Evolutionary conservation across 1,140 invertebrate genomes (phyloP).

Genomic region (Antheraea pernyi): DNA sequence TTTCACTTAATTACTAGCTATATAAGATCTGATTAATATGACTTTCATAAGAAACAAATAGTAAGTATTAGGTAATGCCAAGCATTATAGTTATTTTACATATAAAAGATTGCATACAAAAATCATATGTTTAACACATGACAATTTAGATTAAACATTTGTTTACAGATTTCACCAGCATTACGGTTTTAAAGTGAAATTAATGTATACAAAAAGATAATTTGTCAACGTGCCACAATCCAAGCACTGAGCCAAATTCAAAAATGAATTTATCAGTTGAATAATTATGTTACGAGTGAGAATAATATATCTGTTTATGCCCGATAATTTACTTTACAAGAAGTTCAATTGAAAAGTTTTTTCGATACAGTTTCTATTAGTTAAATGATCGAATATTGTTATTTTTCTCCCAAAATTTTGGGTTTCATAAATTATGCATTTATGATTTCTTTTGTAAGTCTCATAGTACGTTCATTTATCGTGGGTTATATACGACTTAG

Average conservation of each 20-base stretch:
- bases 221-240: slow-evolving; percentile 10
- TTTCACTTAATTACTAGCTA: neutral
- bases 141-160: neutral
- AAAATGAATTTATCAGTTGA: neutral
- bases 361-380: too few species aligned
- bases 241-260: slow-evolving; percentile 16
- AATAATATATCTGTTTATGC: too few species aligned
- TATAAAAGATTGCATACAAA: neutral
- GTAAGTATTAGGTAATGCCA: neutral
- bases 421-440: too few species aligned
- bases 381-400: too few species aligned
- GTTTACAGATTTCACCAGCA: slow-evolving; percentile 13
- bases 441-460: too few species aligned
- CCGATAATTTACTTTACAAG: too few species aligned
- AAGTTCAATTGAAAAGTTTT: too few species aligned
- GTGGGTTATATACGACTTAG: neutral
- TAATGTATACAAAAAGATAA: slow-evolving; percentile 4
- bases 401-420: too few species aligned
- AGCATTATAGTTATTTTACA: neutral
- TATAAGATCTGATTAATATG: too few species aligned
- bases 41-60: neutral
- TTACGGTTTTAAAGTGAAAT: neutral
- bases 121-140: neutral
- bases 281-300: neutral
- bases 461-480: neutral